Evolutionary conservation across 2,888 invertebrate genomes (phyloP).

Genomic region (Busseola fusca): DNA sequence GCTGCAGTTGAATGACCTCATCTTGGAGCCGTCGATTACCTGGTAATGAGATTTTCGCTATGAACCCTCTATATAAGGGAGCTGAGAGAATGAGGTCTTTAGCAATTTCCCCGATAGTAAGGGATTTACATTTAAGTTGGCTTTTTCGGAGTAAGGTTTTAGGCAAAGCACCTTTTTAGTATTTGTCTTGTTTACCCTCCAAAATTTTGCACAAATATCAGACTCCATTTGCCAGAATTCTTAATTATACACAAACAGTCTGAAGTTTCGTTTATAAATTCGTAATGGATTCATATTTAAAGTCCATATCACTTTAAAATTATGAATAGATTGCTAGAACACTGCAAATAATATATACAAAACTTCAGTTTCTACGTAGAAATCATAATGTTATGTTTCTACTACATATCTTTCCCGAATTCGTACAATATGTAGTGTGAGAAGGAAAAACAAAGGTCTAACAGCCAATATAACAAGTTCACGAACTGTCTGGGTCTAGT

Average conservation of each 20-base stretch:
- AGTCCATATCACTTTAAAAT: background rate
- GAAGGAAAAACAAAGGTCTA: slow-evolving; percentile 66
- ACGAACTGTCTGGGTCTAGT: slow-evolving; percentile 70
- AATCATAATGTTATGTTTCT: background rate
- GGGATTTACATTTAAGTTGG: slow-evolving; percentile 63
- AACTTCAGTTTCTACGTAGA: background rate
- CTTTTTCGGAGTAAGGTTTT: slow-evolving; percentile 47
- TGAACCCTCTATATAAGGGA: slow-evolving; percentile 71
- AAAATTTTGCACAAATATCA: slow-evolving; percentile 20
- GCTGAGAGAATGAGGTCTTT: slow-evolving; percentile 63
- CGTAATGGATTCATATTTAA: background rate
- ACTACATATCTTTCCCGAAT: slow-evolving; percentile 7
- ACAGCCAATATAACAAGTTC: slow-evolving; percentile 75
- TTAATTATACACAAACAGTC: slow-evolving; percentile 5
- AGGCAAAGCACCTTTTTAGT: slow-evolving; percentile 35
- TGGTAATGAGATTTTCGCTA: slow-evolving; percentile 85
- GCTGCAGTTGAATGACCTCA: slow-evolving; percentile 93
- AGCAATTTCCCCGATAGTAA: slow-evolving; percentile 62
- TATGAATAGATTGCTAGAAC: background rate
- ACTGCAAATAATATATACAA: background rate
- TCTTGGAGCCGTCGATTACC: slow-evolving; percentile 94
- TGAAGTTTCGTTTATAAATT: background rate
- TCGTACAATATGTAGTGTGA: slow-evolving; percentile 57
- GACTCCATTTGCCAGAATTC: slow-evolving; percentile 23
- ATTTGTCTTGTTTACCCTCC: slow-evolving; percentile 36